Evolutionary conservation across 2,797 vertebrate genomes (phyloP).

Genomic region (Coranthus polyacanthus): DNA sequence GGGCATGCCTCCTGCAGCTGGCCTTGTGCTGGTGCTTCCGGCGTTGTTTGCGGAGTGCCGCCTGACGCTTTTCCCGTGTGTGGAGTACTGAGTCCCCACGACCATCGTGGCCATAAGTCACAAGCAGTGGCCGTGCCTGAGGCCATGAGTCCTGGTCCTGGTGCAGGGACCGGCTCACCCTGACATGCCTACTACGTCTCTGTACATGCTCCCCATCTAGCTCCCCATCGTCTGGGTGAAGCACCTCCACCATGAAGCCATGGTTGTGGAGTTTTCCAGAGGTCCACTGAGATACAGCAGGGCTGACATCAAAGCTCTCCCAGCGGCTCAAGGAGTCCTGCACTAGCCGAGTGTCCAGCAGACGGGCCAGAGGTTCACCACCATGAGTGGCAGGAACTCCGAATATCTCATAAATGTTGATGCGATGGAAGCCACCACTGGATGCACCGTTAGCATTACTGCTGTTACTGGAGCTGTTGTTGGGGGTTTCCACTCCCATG

Average conservation of each 20-base stretch:
- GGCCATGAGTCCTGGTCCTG: constrained; percentile 92
- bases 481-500: constrained; percentile 75
- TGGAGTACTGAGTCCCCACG: constrained; percentile 93
- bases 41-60: constrained; percentile 88
- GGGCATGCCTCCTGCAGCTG: constrained; percentile 94
- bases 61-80: constrained; percentile 93
- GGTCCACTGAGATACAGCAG: constrained; percentile 94
- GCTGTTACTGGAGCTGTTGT: constrained; percentile 76
- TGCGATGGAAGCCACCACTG: constrained; percentile 89
- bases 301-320: constrained; percentile 98
- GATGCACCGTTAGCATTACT: constrained; percentile 61
- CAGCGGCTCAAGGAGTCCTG: constrained; percentile 93
- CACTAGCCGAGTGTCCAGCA: constrained; percentile 97
- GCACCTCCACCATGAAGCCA: constrained; percentile 96
- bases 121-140: constrained; percentile 93
- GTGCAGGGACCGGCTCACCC: constrained; percentile 97
- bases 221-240: constrained; percentile 87
- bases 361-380: constrained; percentile 90
- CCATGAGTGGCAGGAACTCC: constrained; percentile 83
- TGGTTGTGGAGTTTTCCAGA: constrained; percentile 91
- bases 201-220: constrained; percentile 67
- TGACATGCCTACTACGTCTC: constrained; percentile 88
- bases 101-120: constrained; percentile 96
- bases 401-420: constrained; percentile 99
- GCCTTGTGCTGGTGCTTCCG: constrained; percentile 92